These are phyloP conservation scores for Lethenteron camtschaticum DNA, from an alignment of 2,113 vertebrate genomes.

Conservation along the genomic window DNA sequence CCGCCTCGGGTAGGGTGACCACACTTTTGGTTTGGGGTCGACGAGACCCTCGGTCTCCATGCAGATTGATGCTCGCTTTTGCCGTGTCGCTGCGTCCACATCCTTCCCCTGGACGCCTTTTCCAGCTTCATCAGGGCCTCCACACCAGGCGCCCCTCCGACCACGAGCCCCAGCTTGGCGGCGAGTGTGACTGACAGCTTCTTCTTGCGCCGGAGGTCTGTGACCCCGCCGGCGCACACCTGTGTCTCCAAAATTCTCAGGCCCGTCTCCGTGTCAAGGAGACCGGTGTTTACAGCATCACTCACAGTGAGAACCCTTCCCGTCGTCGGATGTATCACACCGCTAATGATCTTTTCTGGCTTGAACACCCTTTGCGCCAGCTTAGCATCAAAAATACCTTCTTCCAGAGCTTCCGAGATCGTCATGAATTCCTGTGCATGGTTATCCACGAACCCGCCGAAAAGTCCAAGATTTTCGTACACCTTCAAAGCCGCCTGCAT, in stretches of 20 bases:
- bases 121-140: conserved; percentile 42
- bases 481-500: conserved; percentile 51
- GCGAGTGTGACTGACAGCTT: conserved; percentile 70
- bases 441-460: conserved; percentile 59
- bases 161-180: conserved; percentile 51
- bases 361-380: conserved; percentile 46
- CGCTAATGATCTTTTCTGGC: conserved; percentile 52
- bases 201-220: conserved; percentile 51
- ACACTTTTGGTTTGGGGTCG: conserved; percentile 34
- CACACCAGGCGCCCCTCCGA: conserved; percentile 26
- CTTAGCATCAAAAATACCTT: conserved; percentile 53
- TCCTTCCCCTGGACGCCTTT: conserved; percentile 47
- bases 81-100: conserved; percentile 20
- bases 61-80: conserved; percentile 42
- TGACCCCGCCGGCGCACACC: conserved; percentile 62
- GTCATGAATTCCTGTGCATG: conserved; percentile 31
- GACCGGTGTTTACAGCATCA: conserved; percentile 41
- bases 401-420: conserved; percentile 42
- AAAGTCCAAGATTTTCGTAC: conserved; percentile 45
- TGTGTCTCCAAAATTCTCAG: conserved; percentile 54
- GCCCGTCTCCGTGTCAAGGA: conserved; percentile 46
- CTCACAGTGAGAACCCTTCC: conserved; percentile 33
- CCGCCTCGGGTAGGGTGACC: conserved; percentile 32
- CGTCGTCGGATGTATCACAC: conserved; percentile 39
- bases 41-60: conserved; percentile 53